Percentiles rank a stretch among this genome's conserved stretches.
Conservation (phyloP, 2,113 vertebrate species). For the Odontophorus gujanensis region DNA sequence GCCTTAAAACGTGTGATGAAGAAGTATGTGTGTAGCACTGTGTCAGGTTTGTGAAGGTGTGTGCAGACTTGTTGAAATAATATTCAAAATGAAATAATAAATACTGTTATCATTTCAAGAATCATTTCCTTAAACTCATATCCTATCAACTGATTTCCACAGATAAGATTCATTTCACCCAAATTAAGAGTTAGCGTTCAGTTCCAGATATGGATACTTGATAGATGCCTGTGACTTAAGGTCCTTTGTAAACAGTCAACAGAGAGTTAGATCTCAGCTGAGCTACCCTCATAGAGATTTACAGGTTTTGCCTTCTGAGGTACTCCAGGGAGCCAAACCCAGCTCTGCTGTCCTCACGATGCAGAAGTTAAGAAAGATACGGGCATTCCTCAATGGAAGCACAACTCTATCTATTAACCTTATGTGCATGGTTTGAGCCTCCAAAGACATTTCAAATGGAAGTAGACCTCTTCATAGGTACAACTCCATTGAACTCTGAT, state of each 20-base stretch:
- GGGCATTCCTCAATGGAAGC: neutral
- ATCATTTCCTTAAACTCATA: neutral
- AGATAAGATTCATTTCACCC: neutral
- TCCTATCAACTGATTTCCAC: neutral
- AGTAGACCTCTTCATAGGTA: neutral
- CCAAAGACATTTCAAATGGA: neutral
- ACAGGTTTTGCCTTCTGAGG: neutral
- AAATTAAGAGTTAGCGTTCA: neutral
- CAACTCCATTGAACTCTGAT: neutral
- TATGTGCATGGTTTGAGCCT: neutral
- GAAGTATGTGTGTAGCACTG: neutral
- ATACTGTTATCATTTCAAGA: neutral
- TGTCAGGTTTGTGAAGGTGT: neutral
- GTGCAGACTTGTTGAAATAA: neutral
- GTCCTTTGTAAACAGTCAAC: neutral
- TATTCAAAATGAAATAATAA: neutral
- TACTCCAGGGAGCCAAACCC: neutral
- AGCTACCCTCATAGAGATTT: neutral
- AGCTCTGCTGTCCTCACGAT: neutral
- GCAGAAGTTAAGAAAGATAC: neutral
- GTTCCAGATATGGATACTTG: neutral
- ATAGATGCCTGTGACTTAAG: neutral
- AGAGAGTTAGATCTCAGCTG: neutral
- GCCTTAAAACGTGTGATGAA: conserved; percentile 51
- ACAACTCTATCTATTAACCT: neutral